Conservation (phyloP, 2,888 invertebrate species). For the Caenorhabditis sp. region DNA sequence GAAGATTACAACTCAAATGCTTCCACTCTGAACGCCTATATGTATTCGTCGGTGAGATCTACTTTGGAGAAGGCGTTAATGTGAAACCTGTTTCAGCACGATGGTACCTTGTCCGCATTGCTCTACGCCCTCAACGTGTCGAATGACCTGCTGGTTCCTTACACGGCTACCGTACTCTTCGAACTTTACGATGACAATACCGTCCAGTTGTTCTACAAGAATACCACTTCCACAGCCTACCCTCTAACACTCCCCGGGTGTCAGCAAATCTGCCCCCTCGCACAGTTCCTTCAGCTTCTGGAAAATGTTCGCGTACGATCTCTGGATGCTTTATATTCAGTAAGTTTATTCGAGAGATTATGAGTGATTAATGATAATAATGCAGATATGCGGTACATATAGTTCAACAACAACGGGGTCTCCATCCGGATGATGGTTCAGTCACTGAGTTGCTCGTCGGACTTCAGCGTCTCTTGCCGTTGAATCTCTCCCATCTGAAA, state of each 20-base stretch:
- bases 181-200: slow-evolving; percentile 67
- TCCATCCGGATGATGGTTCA: not conserved
- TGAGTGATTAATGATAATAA: not conserved
- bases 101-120: slow-evolving; percentile 67
- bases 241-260: slow-evolving; percentile 56
- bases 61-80: not conserved
- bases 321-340: slow-evolving; percentile 43
- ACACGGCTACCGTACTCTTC: slow-evolving; percentile 64
- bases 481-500: slow-evolving; percentile 41
- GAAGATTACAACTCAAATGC: slow-evolving; percentile 39
- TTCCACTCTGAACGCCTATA: slow-evolving; percentile 42
- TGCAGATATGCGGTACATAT: slow-evolving; percentile 54
- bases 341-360: not conserved
- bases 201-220: slow-evolving; percentile 64
- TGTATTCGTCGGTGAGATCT: slow-evolving; percentile 66
- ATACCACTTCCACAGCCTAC: slow-evolving; percentile 40
- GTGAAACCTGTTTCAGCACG: slow-evolving; percentile 68
- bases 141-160: slow-evolving; percentile 70
- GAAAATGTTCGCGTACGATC: slow-evolving; percentile 47
- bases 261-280: slow-evolving; percentile 41
- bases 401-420: slow-evolving; percentile 4
- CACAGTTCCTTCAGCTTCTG: slow-evolving; percentile 48
- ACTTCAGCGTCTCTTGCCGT: slow-evolving; percentile 11
- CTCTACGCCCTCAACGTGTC: slow-evolving; percentile 65
- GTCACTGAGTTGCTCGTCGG: slow-evolving; percentile 3